phyloP scores from a whole-genome alignment of 2,888 invertebrate species.

The Trilocha varians region DNA sequence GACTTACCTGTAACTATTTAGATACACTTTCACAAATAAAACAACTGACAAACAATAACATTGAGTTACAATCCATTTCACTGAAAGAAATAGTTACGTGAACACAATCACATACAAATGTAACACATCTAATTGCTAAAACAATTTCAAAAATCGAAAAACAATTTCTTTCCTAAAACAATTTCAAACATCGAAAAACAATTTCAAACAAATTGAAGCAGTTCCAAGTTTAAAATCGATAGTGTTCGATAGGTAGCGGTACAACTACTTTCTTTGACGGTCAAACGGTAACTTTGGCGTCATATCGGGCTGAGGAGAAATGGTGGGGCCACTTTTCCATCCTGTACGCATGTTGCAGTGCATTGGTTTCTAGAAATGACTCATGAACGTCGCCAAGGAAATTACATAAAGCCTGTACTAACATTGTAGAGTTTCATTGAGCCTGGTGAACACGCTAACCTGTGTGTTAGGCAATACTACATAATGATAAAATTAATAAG shows the following conservation, averaged over 20 bases:
- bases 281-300: not conserved
- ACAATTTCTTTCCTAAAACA: not conserved
- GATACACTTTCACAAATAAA: conserved; percentile 6
- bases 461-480: too few species aligned
- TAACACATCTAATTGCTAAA: not conserved
- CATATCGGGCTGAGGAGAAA: not conserved
- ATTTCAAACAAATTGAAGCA: not conserved
- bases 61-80: conserved; percentile 4
- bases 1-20: too few species aligned
- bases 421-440: too few species aligned
- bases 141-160: not conserved
- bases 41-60: conserved; percentile 2
- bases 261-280: conserved; percentile 1
- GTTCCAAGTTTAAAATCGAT: not conserved
- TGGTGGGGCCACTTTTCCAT: not conserved
- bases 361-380: not conserved
- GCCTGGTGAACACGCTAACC: too few species aligned
- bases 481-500: too few species aligned
- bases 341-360: not conserved
- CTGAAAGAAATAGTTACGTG: not conserved
- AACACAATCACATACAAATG: not conserved
- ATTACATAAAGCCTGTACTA: not conserved
- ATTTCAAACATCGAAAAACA: not conserved
- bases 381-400: not conserved
- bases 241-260: not conserved